These are phyloP conservation scores for Bettongia penicillata DNA, from an alignment of 2,113 vertebrate genomes.

Conservation along the genomic window DNA sequence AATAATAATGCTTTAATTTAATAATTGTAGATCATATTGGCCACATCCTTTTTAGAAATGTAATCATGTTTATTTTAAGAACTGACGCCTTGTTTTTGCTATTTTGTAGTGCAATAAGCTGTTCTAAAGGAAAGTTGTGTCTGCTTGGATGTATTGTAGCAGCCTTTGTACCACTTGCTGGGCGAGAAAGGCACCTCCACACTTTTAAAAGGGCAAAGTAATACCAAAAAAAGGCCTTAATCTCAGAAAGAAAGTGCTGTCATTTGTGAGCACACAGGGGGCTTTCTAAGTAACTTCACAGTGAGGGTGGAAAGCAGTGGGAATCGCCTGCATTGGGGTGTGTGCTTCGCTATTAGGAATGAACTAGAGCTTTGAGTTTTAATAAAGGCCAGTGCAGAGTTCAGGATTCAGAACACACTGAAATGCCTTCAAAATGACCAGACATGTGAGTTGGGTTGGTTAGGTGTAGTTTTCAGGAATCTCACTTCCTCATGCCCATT, in stretches of 20 bases:
- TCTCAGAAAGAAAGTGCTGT: constrained; percentile 86
- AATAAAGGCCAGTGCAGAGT: constrained; percentile 75
- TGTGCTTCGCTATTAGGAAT: constrained; percentile 76
- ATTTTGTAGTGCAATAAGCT: constrained; percentile 96
- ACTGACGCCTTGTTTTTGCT: constrained; percentile 86
- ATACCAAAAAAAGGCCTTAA: constrained; percentile 84
- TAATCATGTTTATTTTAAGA: constrained; percentile 85
- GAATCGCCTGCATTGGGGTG: constrained; percentile 66
- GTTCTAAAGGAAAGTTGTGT: constrained; percentile 85
- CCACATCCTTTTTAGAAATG: constrained; percentile 85
- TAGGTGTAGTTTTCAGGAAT: constrained; percentile 71
- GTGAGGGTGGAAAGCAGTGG: constrained; percentile 65
- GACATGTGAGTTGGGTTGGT: constrained; percentile 23
- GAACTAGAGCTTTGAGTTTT: constrained; percentile 75
- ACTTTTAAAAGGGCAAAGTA: constrained; percentile 82
- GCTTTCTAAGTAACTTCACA: constrained; percentile 80
- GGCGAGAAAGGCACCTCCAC: constrained; percentile 79
- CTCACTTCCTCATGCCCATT: constrained; percentile 72
- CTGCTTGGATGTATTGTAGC: constrained; percentile 80
- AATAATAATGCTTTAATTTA: constrained; percentile 86
- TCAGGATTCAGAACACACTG: constrained; percentile 72
- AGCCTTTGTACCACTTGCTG: constrained; percentile 76
- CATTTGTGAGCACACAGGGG: constrained; percentile 76
- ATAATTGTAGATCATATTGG: constrained; percentile 83
- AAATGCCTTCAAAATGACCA: constrained; percentile 72